Percentiles rank a stretch among this genome's conserved stretches.
These are phyloP conservation scores for Hormiphora californensis DNA, from an alignment of 37 sponge, comb jelly and placozoan species.

Conservation along the genomic window DNA sequence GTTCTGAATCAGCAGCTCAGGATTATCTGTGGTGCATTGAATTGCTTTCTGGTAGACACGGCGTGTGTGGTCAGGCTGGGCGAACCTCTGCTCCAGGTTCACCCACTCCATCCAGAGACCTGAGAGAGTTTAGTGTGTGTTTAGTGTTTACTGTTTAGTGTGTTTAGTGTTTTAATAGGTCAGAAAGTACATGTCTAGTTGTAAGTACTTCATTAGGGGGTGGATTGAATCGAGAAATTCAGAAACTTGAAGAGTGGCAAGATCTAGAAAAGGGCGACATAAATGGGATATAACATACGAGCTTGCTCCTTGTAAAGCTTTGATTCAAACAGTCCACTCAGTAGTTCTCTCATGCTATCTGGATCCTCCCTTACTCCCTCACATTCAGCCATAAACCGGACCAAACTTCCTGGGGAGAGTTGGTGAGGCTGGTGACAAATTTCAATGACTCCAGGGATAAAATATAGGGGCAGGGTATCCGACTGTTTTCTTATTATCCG, in stretches of 20 bases:
- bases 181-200: too few species aligned
- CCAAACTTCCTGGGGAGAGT: neutral
- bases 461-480: too few species aligned
- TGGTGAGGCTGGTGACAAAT: neutral
- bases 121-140: neutral
- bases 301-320: slow-evolving; percentile 50
- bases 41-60: slow-evolving; percentile 13
- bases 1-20: neutral
- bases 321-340: slow-evolving; percentile 45
- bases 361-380: slow-evolving; percentile 7
- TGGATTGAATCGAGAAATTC: too few species aligned
- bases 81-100: neutral
- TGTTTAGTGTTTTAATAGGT: too few species aligned
- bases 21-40: slow-evolving; percentile 17
- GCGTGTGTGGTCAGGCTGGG: neutral
- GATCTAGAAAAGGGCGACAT: too few species aligned
- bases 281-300: too few species aligned
- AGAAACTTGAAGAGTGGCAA: too few species aligned
- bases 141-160: too few species aligned
- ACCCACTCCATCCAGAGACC: slow-evolving; percentile 12
- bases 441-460: too few species aligned
- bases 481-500: too few species aligned
- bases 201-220: too few species aligned
- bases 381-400: slow-evolving; percentile 34
- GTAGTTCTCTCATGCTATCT: neutral